phyloP scores from a whole-genome alignment of 2,888 invertebrate species.

The Drosophila borborema region DNA sequence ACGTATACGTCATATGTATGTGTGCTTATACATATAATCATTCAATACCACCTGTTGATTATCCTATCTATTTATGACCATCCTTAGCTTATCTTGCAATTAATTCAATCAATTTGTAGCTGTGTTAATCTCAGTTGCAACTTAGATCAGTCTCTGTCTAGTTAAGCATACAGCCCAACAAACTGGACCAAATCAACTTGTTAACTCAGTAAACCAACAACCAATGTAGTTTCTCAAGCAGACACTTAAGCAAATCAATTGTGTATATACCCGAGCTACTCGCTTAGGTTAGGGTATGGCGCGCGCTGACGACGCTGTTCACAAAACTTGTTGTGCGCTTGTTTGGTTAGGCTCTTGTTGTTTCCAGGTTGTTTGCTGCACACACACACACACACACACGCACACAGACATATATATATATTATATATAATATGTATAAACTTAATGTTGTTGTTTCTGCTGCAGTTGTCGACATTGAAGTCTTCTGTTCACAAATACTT shows the following conservation, averaged over 20 bases:
- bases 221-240: background rate
- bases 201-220: background rate
- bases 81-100: too few species aligned
- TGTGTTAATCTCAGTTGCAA: too few species aligned
- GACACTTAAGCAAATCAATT: background rate
- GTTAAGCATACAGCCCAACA: too few species aligned
- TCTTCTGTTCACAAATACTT: slow-evolving; percentile 67
- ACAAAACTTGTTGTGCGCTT: slow-evolving; percentile 60
- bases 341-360: slow-evolving; percentile 51
- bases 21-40: too few species aligned
- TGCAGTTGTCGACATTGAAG: slow-evolving; percentile 55
- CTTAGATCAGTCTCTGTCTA: too few species aligned
- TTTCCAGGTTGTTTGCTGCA: slow-evolving; percentile 45
- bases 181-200: background rate
- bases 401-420: background rate
- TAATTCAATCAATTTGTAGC: too few species aligned
- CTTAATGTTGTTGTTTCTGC: slow-evolving; percentile 21
- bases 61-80: too few species aligned
- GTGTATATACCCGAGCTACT: slow-evolving; percentile 15
- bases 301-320: slow-evolving; percentile 56
- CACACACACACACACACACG: slow-evolving; percentile 5
- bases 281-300: slow-evolving; percentile 19
- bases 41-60: too few species aligned
- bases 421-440: slow-evolving; percentile 9
- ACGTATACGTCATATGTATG: too few species aligned